These are phyloP conservation scores for Holcopasites calliopsidis DNA, from an alignment of 1,140 invertebrate species.

Conservation along the genomic window DNA sequence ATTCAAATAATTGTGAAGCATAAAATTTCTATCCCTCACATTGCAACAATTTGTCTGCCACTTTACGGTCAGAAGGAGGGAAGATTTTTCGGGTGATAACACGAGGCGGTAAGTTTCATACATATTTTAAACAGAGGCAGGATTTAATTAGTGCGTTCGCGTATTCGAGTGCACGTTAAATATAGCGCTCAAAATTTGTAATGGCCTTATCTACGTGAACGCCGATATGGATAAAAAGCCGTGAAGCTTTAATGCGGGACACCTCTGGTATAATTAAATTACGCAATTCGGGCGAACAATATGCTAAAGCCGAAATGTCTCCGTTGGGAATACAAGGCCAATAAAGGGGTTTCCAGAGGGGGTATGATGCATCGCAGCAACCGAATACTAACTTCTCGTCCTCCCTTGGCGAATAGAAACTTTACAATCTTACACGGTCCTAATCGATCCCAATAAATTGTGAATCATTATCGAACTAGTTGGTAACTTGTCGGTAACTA, in stretches of 20 bases:
- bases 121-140: neutral
- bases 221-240: slow-evolving; percentile 8
- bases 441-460: neutral
- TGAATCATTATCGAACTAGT: neutral
- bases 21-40: neutral
- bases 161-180: neutral
- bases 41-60: no score
- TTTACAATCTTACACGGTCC: slow-evolving; percentile 10
- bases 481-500: neutral
- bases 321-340: slow-evolving; percentile 2
- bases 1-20: neutral
- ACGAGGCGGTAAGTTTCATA: neutral
- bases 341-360: slow-evolving; percentile 6
- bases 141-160: neutral
- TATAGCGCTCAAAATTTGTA: slow-evolving; percentile 18
- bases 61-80: neutral
- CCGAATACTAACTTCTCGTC: neutral
- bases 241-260: neutral
- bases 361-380: slow-evolving; percentile 10
- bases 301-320: neutral
- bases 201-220: neutral
- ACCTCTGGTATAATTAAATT: slow-evolving; percentile 10
- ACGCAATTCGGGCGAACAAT: slow-evolving; percentile 8
- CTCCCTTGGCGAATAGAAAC: neutral
- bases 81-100: slow-evolving; percentile 2